phyloP scores from a whole-genome alignment of 2,888 invertebrate genomes.

The Capitulum mitella region DNA sequence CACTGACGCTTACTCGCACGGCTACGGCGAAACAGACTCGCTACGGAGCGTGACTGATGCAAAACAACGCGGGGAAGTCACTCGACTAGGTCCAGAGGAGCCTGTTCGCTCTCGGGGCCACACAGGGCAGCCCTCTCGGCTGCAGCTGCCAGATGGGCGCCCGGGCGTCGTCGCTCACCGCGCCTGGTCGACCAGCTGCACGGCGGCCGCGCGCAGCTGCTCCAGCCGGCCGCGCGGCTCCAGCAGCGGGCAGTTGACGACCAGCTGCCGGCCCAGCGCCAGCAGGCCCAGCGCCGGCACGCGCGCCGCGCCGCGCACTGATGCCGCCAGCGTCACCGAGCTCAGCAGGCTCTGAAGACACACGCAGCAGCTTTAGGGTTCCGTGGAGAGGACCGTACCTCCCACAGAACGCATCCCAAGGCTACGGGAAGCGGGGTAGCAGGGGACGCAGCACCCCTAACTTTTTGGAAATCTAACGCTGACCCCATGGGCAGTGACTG shows the following conservation, averaged over 20 bases:
- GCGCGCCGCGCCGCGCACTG: background rate
- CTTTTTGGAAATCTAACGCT: too few relatives aligned
- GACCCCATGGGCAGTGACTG: too few relatives aligned
- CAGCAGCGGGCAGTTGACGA: background rate
- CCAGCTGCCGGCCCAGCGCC: background rate
- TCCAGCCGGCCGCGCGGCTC: conserved; percentile 8
- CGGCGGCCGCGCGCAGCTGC: background rate
- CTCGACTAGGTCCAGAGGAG: too few relatives aligned
- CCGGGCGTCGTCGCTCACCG: background rate
- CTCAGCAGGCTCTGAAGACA: background rate
- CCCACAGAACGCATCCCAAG: too few relatives aligned
- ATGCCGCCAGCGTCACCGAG: background rate
- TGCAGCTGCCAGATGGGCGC: background rate
- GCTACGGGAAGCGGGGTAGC: too few relatives aligned
- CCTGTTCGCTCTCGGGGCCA: too few relatives aligned
- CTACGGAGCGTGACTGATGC: too few relatives aligned
- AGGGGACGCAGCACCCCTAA: too few relatives aligned
- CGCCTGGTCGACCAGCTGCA: background rate
- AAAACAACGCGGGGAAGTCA: too few relatives aligned
- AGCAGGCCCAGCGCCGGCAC: background rate
- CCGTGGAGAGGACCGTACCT: background rate
- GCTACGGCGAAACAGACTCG: too few relatives aligned
- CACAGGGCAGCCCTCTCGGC: too few relatives aligned
- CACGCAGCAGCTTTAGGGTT: background rate
- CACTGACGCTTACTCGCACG: too few relatives aligned